Percentiles rank a stretch among this genome's conserved stretches.
Evolutionary conservation across 2,113 vertebrate genomes (phyloP).

Genomic region (Dipodomys spectabilis): DNA sequence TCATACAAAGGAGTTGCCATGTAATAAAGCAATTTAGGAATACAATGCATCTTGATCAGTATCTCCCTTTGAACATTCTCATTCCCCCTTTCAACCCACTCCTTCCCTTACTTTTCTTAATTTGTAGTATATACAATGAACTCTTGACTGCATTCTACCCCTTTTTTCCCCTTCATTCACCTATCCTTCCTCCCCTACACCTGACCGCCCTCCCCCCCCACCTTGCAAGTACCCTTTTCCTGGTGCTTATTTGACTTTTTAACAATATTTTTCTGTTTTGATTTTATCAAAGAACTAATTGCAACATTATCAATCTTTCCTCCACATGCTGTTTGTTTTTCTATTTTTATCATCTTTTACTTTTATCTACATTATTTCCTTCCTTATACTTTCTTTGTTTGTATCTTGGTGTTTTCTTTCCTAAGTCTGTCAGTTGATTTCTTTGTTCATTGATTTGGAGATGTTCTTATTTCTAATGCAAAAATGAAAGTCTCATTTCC

Average conservation of each 20-base stretch:
- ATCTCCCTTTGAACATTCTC: no score
- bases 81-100: no score
- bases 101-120: no score
- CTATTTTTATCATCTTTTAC: conserved; percentile 31
- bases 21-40: no score
- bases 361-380: conserved; percentile 36
- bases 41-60: no score
- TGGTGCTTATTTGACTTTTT: background rate
- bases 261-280: conserved; percentile 25
- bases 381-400: conserved; percentile 4
- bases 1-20: no score
- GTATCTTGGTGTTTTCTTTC: background rate
- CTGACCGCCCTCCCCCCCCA: no score
- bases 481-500: background rate
- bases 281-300: background rate
- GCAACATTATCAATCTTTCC: background rate
- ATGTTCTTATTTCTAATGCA: conserved; percentile 19
- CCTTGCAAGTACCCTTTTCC: no score
- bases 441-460: conserved; percentile 1
- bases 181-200: no score
- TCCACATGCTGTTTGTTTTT: background rate
- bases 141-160: no score
- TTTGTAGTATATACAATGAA: no score
- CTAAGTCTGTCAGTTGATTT: background rate
- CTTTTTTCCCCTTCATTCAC: no score